Base-by-base conservation (phyloP, 2,797 vertebrate species). In the Octomys mimax region DNA sequence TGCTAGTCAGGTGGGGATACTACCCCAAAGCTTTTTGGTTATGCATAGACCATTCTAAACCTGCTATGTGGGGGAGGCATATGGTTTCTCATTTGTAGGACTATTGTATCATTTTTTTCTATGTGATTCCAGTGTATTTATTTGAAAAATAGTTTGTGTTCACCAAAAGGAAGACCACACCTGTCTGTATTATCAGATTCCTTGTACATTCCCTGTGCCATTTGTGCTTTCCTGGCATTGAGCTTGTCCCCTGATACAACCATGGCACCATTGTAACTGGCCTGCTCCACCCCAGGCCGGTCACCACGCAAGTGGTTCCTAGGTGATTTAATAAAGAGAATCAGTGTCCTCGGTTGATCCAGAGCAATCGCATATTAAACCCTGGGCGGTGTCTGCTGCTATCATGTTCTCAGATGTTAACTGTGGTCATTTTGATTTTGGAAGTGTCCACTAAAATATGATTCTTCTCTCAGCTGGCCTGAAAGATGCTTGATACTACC, bases 111-210 rank as follows among this genome's bases (percentile, higher is more conserved):
- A 52, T 89, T 90, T 95, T 92, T 97, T 96, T 75, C 89, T 92
- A 31, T 93, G 97, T 96, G 96, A 98, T 92, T 97, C 87, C 66
- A 87, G 61, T 97, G 92, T 98, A 98, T 98, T 98, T 98, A 98
- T 98, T 98, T 97, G 82, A 96, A 42, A 64, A 88, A 83, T 77
- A 0, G 86, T 98, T 96, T 96, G 96, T 96, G 81, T 97, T 97
- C 77, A 54, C 62, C 13, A 97, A 93, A 96, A 88, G 82, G 92
- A 89, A 96, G 97, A 91, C 87, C 85, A 59, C 24, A 14, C 36
- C 57, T 92, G 96, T 95, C 6, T 97, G 97, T 96, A 92, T 96
- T 87, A 71, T 96, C 98, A 97, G 94, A 93, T 64, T 66, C 89
- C 94, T 96, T 98, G 96, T 97, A 92, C 66, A 96, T 96, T 96